Evolutionary conservation across 2,888 invertebrate genomes (phyloP), one percentile per base, ranked within the genome.

Genomic region (Ctenicera cuprea): DNA sequence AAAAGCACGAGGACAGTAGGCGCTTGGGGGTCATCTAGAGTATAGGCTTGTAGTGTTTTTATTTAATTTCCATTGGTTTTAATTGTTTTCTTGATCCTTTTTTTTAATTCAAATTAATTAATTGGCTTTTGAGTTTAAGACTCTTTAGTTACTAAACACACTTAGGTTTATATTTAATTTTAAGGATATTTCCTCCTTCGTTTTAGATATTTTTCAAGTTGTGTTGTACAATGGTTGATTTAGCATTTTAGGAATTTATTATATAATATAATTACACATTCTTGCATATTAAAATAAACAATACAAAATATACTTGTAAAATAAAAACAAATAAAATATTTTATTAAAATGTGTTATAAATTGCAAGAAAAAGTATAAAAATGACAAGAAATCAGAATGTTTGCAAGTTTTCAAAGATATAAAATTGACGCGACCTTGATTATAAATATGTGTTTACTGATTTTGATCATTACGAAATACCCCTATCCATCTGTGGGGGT

Each of bases 81-180:
- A 38, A 38, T 38, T 38, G 38, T 57, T 57, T 57, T 57, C 22
- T 22, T 57, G 57, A 11, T 14, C 57, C 57, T 57, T 22, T 38
- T 38, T 38, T 38, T 11, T 38, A 38, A 38, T 38, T 38, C n/a
- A 38, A 38, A 38, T 38, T 38, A 38, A 38, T 38, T 11, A 3
- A 38, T 38, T 38, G 38, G 38, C 11, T 38, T 38, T 8, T 38
- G 38, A 38, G 38, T 38, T 38, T 38, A 38, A 38, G 38, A 38
- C 2, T 11, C 38, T 38, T 38, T 38, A 11, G 2, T 38, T 38
- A 38, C 38, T 38, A 38, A 38, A 38, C 38, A 9, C 38, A n/a
- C 38, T 38, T 38, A 38, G 38, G 38, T 3, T 7, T 38, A 4
- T 38, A 38, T 38, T 38, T 38, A 38, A 38, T 38, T 38, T 38